These are phyloP conservation scores for Pangasius sanitwongsei DNA, from an alignment of 2,797 vertebrate species.

Conservation along the genomic window DNA sequence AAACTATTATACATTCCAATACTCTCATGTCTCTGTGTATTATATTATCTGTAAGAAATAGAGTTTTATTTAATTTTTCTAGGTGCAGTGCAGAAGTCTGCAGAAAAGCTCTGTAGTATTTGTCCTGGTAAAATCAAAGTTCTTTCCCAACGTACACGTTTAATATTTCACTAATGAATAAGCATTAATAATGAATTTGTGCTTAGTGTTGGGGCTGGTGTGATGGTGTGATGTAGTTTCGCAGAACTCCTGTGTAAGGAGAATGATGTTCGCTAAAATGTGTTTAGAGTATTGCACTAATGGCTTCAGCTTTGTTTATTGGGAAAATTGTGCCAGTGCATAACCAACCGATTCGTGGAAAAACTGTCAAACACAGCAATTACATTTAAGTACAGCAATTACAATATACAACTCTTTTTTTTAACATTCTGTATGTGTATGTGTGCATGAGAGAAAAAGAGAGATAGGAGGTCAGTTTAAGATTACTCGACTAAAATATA, in stretches of 20 bases:
- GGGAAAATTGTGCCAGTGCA: slow-evolving; percentile 1
- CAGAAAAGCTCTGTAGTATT: not conserved
- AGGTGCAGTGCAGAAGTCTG: not conserved
- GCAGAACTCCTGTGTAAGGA: not conserved
- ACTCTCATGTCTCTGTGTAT: not conserved
- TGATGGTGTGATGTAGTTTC: not conserved
- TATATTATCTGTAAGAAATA: not conserved
- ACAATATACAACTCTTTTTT: not conserved
- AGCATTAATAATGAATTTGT: not conserved
- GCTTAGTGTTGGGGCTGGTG: not conserved
- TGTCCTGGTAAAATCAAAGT: not conserved
- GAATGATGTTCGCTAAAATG: slow-evolving; percentile 1
- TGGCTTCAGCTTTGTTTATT: not conserved
- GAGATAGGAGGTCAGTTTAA: not conserved
- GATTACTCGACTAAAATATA: not conserved
- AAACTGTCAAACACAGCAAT: not conserved
- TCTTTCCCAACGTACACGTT: not conserved
- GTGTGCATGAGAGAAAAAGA: not conserved
- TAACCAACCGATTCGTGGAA: not conserved
- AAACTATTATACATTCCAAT: not conserved
- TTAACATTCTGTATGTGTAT: not conserved
- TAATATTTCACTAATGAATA: not conserved
- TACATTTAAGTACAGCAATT: not conserved
- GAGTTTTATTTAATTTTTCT: not conserved
- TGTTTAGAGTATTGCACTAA: slow-evolving; percentile 1